These are phyloP conservation scores for Triplophysa siluroides DNA, from an alignment of 2,113 vertebrate species.

Conservation along the genomic window DNA sequence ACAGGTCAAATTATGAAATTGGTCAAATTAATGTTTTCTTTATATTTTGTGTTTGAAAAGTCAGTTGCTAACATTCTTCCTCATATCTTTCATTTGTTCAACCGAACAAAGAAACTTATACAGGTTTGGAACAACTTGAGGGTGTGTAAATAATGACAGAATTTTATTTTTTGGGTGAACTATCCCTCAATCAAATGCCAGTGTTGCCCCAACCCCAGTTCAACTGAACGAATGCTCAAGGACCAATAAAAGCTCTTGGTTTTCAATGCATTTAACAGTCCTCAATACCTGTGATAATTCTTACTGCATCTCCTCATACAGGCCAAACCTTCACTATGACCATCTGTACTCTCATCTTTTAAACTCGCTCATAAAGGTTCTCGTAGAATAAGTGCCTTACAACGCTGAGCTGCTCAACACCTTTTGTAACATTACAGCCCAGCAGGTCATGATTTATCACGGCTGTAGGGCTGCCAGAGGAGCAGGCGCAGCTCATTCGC, in stretches of 20 bases:
- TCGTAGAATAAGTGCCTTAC: slow-evolving; percentile 19
- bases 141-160: no score
- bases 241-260: not conserved
- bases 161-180: no score
- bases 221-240: no score
- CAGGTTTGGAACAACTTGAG: no score
- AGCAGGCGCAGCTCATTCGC: slow-evolving; percentile 20
- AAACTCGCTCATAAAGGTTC: slow-evolving; percentile 8
- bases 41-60: no score
- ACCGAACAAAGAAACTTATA: no score
- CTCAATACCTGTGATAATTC: not conserved
- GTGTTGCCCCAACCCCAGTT: no score
- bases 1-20: no score
- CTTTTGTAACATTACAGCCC: slow-evolving; percentile 43
- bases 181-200: no score
- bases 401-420: slow-evolving; percentile 34
- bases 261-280: slow-evolving; percentile 1
- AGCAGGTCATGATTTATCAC: slow-evolving; percentile 45
- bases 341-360: slow-evolving; percentile 19
- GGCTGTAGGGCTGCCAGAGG: slow-evolving; percentile 24
- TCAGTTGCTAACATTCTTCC: no score
- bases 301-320: not conserved
- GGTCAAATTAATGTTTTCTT: no score
- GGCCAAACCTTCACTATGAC: not conserved
- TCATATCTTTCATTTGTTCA: no score